Percentiles rank a stretch among this genome's conserved stretches.
Conservation (phyloP, 1,140 invertebrate species). For the Dendrolimus punctatus region DNA sequence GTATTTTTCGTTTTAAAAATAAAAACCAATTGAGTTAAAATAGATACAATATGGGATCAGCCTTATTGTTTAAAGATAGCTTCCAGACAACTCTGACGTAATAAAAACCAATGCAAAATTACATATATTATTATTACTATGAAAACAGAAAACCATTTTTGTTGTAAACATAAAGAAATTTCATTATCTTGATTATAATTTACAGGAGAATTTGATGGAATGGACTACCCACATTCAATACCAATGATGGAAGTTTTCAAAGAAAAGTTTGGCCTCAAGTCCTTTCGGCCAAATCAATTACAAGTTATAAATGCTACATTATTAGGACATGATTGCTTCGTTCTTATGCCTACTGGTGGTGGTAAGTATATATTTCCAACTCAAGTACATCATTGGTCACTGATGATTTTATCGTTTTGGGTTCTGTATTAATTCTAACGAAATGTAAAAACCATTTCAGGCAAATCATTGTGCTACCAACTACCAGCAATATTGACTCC, state of each 20-base stretch:
- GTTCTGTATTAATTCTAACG: slow-evolving; percentile 1
- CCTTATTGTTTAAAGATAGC: background rate
- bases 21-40: background rate
- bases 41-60: background rate
- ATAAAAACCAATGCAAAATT: background rate
- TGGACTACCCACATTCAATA: slow-evolving; percentile 79
- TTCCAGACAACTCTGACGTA: background rate
- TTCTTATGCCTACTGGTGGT: slow-evolving; percentile 98
- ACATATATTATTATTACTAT: background rate
- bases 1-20: slow-evolving; percentile 25
- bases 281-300: slow-evolving; percentile 93
- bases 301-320: slow-evolving; percentile 95
- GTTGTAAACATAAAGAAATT: background rate
- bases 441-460: slow-evolving; percentile 26
- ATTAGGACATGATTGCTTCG: slow-evolving; percentile 90
- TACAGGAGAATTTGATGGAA: slow-evolving; percentile 80
- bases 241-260: slow-evolving; percentile 81
- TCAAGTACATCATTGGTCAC: background rate
- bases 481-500: slow-evolving; percentile 80
- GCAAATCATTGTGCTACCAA: slow-evolving; percentile 97
- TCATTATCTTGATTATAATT: background rate
- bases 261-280: slow-evolving; percentile 87
- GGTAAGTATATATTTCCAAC: slow-evolving; percentile 68
- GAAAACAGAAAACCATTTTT: background rate
- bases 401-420: background rate